Percentiles rank a stretch among this genome's conserved stretches.
Evolutionary conservation across 1,140 invertebrate genomes (phyloP).

Genomic region (Brevipalpus yothersi): DNA sequence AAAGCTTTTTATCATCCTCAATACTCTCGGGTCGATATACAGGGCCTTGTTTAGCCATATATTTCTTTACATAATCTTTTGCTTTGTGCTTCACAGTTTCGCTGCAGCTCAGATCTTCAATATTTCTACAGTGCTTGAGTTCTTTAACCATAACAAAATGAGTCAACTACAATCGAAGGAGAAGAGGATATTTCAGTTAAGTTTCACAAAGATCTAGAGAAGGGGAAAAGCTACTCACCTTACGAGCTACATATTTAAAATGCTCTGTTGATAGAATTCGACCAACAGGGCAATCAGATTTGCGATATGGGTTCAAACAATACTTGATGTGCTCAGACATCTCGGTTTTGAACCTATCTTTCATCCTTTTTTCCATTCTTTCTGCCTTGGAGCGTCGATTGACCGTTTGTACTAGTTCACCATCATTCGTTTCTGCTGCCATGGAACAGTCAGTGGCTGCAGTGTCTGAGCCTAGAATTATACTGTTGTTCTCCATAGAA

Average conservation of each 20-base stretch:
- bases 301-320: conserved; percentile 66
- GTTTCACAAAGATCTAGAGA: neutral
- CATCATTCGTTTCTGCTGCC: neutral
- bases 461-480: neutral
- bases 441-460: neutral
- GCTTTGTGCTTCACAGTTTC: conserved; percentile 80
- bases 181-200: neutral
- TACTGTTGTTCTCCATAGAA: neutral
- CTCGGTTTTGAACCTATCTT: conserved; percentile 59
- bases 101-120: conserved; percentile 62
- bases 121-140: conserved; percentile 62
- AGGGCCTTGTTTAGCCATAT: conserved; percentile 66
- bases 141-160: conserved; percentile 93
- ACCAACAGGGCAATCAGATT: conserved; percentile 52
- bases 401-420: conserved; percentile 22
- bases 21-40: neutral
- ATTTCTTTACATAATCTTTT: conserved; percentile 78
- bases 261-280: conserved; percentile 68
- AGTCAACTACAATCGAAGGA: conserved; percentile 42
- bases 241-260: conserved; percentile 82
- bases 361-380: conserved; percentile 31
- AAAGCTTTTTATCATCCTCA: neutral
- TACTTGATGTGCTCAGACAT: conserved; percentile 74
- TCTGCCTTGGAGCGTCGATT: conserved; percentile 23
- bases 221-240: conserved; percentile 31